Percentiles rank a stretch among this genome's conserved stretches.
phyloP scores from a whole-genome alignment of 2,113 vertebrate species.

The Epinephelus lanceolatus region DNA sequence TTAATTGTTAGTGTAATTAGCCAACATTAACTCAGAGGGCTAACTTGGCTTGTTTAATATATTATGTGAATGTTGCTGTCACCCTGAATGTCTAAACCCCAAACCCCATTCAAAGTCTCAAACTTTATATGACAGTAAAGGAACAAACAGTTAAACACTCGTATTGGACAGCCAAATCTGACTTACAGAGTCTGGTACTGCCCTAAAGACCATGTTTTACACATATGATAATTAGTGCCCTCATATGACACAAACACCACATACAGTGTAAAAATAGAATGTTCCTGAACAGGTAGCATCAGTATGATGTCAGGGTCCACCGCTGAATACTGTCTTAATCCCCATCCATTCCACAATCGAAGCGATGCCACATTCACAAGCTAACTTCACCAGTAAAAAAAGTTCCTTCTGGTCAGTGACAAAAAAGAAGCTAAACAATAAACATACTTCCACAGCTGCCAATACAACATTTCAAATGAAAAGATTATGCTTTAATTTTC shows the following conservation, averaged over 20 bases:
- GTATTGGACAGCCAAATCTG: no score
- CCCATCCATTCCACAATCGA: background rate
- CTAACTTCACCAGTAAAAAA: background rate
- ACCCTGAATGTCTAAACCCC: no score
- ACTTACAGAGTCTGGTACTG: no score
- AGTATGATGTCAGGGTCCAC: background rate
- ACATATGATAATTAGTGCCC: no score
- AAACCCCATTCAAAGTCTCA: no score
- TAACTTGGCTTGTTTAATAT: no score
- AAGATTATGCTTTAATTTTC: background rate
- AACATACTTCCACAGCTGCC: background rate
- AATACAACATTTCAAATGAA: background rate
- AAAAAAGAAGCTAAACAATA: background rate
- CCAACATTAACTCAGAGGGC: no score
- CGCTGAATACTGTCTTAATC: background rate
- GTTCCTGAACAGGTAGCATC: background rate
- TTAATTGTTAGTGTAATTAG: no score
- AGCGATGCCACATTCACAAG: background rate
- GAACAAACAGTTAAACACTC: no score
- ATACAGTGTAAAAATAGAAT: background rate
- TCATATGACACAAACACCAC: background rate
- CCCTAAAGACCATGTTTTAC: background rate
- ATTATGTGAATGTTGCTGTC: no score
- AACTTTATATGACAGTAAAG: no score
- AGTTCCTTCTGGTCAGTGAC: background rate